phyloP scores from a whole-genome alignment of 2,888 invertebrate genomes.

The Beris chalybata region DNA sequence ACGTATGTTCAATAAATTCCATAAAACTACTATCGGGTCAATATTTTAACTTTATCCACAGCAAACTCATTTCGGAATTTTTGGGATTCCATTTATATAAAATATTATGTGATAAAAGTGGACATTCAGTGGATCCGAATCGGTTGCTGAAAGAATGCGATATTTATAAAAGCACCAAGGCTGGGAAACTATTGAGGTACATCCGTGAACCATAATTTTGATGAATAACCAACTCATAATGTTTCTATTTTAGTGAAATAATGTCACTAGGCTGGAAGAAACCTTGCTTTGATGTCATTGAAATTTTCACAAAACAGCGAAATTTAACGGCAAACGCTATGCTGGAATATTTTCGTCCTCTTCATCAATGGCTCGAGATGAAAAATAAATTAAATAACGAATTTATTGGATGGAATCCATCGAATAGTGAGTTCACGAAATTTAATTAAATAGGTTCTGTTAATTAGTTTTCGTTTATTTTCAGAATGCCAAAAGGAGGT shows the following conservation, averaged over 20 bases:
- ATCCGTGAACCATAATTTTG: conserved; percentile 42
- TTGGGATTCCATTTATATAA: conserved; percentile 77
- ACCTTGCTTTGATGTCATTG: conserved; percentile 82
- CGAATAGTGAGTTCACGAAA: conserved; percentile 32
- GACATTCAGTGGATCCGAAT: conserved; percentile 67
- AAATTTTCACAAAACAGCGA: conserved; percentile 73
- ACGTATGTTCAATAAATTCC: conserved; percentile 42
- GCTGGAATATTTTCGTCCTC: conserved; percentile 77
- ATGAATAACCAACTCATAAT: conserved; percentile 3
- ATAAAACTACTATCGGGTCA: too few species aligned
- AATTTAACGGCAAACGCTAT: conserved; percentile 75
- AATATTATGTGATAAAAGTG: conserved; percentile 72
- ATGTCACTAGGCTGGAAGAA: conserved; percentile 70
- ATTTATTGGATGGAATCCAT: conserved; percentile 64
- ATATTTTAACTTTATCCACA: conserved; percentile 43
- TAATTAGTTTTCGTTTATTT: too few species aligned
- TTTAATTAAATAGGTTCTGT: too few species aligned
- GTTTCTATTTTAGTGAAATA: conserved; percentile 61
- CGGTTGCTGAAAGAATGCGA: conserved; percentile 83
- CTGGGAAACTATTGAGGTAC: conserved; percentile 71
- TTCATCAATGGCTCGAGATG: conserved; percentile 72
- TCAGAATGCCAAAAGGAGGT: too few species aligned
- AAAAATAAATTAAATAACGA: conserved; percentile 70
- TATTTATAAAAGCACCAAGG: conserved; percentile 74
- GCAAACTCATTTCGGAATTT: conserved; percentile 71